Base-by-base conservation (phyloP, 2,113 vertebrate species). In the Zeus faber region DNA sequence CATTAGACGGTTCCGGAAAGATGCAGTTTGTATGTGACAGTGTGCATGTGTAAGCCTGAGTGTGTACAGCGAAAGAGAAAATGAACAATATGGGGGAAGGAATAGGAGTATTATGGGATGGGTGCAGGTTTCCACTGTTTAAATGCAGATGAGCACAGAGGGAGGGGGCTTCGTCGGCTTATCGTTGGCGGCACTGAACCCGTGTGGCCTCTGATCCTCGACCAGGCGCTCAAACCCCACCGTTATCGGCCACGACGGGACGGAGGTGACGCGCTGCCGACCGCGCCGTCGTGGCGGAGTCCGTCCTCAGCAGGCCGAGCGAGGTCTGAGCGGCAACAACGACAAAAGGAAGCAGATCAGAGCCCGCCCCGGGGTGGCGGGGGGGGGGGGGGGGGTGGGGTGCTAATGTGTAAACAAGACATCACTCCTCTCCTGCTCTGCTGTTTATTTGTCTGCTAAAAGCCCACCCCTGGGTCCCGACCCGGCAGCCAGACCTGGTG, bases 331-430 rank as follows among this genome's bases (percentile, higher is more conserved):
- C n/a, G n/a, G 8, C 26, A 9, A 33, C 8, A n/a, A 4, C 33
- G 13, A n/a, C 33, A n/a, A n/a, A n/a, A 37, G 33, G 33, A 37
- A 14, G 33, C 10, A 37, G 33, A 2, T 14, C 11, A 4, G 13
- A n/a, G 33, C 33, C 10, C 13, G 33, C 2, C 8, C 31, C 2
- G 31, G 58, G n/a, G 45, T 6, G 21, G 45, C 5, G 21, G 10
- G 47, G n/a, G 47, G 10, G 48, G 3, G 16, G 17, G 17, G 17
- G 48, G 3, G 26, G 21, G 31, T 41, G 33, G 17, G 85, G 85
- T 77, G 77, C 89, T 85, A 87, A 93, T 92, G 91, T 94, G 92
- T 94, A 95, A 98, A 95, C 91, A 93, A 95, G 93, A 93, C 92
- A 93, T 93, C 91, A 93, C 90, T 92, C 89, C 85, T 92, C 91